These are phyloP conservation scores for Thermophis baileyi DNA, from an alignment of 2,113 vertebrate species.

Conservation along the genomic window DNA sequence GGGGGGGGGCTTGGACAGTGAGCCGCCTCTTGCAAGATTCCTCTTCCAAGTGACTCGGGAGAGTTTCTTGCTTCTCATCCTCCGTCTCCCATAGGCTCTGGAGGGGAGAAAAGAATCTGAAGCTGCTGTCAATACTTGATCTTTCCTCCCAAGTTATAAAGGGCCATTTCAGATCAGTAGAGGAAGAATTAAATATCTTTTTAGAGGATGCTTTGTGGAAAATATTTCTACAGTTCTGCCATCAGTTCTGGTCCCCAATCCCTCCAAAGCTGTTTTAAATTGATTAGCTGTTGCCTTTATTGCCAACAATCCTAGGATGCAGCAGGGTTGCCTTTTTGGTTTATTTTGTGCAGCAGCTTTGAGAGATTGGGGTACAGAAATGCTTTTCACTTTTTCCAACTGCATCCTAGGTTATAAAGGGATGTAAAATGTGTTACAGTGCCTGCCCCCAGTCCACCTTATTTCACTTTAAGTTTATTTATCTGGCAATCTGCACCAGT, in stretches of 20 bases:
- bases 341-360: not conserved
- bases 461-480: not conserved
- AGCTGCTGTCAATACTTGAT: not conserved
- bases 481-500: not conserved
- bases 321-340: not conserved
- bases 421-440: not conserved
- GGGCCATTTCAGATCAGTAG: not conserved
- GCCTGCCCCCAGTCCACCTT: not conserved
- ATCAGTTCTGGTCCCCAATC: not conserved
- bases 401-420: not conserved
- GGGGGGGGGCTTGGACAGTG: no score
- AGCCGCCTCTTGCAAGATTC: not conserved
- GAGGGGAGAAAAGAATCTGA: not conserved
- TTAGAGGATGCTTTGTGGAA: not conserved
- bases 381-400: not conserved
- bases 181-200: not conserved
- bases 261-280: not conserved
- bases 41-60: not conserved
- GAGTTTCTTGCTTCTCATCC: not conserved
- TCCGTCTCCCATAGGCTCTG: not conserved
- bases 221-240: not conserved
- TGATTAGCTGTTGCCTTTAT: not conserved
- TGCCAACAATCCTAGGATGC: not conserved
- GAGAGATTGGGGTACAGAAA: not conserved
- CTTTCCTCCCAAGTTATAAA: not conserved